These are phyloP conservation scores for Ctenicera cuprea DNA, from an alignment of 2,888 invertebrate genomes.

Conservation along the genomic window DNA sequence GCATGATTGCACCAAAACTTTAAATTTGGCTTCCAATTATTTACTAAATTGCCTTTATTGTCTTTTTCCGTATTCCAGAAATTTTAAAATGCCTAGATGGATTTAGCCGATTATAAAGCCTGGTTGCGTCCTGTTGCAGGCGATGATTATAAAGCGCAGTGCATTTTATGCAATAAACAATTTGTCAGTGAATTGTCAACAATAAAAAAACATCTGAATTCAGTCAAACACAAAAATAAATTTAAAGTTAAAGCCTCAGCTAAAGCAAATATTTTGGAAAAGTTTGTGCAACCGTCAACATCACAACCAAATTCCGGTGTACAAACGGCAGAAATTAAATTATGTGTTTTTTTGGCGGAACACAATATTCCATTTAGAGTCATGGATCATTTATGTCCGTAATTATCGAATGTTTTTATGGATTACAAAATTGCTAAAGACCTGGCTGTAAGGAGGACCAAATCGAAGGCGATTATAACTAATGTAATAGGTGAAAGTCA, in stretches of 20 bases:
- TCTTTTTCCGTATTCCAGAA: too few relatives aligned
- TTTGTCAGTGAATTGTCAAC: neutral
- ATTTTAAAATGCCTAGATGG: too few relatives aligned
- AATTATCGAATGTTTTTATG: neutral
- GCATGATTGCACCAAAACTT: too few relatives aligned
- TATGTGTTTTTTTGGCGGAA: neutral
- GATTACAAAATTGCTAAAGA: conserved; percentile 1
- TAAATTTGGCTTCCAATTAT: too few relatives aligned
- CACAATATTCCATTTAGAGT: conserved; percentile 6
- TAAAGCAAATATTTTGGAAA: neutral
- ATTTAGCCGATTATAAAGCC: neutral
- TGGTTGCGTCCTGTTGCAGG: neutral
- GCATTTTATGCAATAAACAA: neutral
- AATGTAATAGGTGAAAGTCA: neutral
- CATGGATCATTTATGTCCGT: neutral
- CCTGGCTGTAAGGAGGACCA: neutral
- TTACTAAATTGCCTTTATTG: too few relatives aligned
- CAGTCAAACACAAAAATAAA: neutral
- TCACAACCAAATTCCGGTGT: neutral
- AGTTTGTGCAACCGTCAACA: neutral
- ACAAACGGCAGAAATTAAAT: neutral
- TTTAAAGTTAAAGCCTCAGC: neutral
- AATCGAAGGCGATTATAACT: neutral
- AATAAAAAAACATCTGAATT: neutral
- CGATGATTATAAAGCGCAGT: neutral